Evolutionary conservation across 2,888 invertebrate genomes (phyloP), one percentile per base, ranked within the genome.

Genomic region (Drosophila lutescens): DNA sequence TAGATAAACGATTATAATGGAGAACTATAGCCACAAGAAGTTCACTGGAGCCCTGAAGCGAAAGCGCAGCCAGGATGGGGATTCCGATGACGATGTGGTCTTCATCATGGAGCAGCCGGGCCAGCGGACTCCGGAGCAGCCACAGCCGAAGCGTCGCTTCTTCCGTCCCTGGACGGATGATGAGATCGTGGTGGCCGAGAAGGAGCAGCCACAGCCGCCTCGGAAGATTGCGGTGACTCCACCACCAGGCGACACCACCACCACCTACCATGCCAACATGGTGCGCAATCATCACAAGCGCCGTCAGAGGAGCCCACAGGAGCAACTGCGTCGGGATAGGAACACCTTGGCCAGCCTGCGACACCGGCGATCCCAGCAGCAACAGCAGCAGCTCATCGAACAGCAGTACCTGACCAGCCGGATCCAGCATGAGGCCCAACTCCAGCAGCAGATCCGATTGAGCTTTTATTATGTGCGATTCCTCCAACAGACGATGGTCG

Each of bases 321-420:
- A 84, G 43, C 90, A 88, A 32, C 73, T 82, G 55, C 82, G 80
- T 46, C 86, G 89, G 0, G 79, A 88, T 56, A 82, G 83, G 49
- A 90, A 91, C 55, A 88, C 87, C 0, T 38, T 83, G 34, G 80
- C 81, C 7, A 82, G 84, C 32, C 71, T 84, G 0, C 62, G 77
- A n/a, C 86, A 75, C 15, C 87, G 85, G 0, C 73, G 89, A 1
- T 74, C 81, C 7, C 71, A 79, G 10, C 84, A 89, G 70, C 74
- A 80, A 10, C 71, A 87, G 57, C 77, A 89, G 13, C 51, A 67
- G 2, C 74, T 66, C 8, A 15, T 84, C 38, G 80, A 83, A 8
- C 76, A 86, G 36, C 80, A 90, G 50, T 86, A 78, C 49, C 62
- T 75, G n/a, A 50, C 72, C 4, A 76, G 51, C n/a, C 76, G 71